Base-by-base conservation (phyloP, 1,140 invertebrate genomes). In the Manduca sexta region DNA sequence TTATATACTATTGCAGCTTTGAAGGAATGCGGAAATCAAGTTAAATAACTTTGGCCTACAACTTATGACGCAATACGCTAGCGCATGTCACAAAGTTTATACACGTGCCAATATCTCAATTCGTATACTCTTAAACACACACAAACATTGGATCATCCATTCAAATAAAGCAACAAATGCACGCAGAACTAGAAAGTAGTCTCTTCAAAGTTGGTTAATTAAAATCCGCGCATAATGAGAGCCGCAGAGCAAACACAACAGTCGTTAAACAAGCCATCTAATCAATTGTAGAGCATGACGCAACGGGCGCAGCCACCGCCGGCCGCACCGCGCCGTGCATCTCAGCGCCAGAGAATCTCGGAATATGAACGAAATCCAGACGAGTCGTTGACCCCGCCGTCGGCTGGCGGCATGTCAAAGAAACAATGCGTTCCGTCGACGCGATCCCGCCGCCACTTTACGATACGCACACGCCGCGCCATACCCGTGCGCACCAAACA, bases 361-460 rank as follows among this genome's bases (percentile, higher is more conserved):
- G 68, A 33, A 68, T 75, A 68, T 73, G 71, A 71, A 78, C 79
- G 77, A 79, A 83, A 83, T 79, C 71, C 79, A 65, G 70, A 71
- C 72, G 75, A 73, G 77, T 77, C 74, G 70, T 74, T 70, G 76
- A 80, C 79, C 79, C 79, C 70, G 60, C 33, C 60, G 53, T 30
- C 57, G 49, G 56, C 46, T 47, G 69, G 66, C 75, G 75, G 73
- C 62, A 60, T 65, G 66, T 74, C 78, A 74, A 76, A 74, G 72
- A 63, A 68, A 82, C 74, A 83, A 78, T 79, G 74, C 74, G 72
- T 18, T 62, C 49, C 55, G 41, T 45, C 51, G 59, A 49, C 60
- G 60, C 31, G 21, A 59, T 56, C 52, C 39, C 52, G 45, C 39
- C 46, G 49, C 54, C 39, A 45, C 44, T 45, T 53, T 39, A 49